Percentiles rank a stretch among this genome's conserved stretches.
phyloP scores from a whole-genome alignment of 2,113 vertebrate genomes.

The Siniperca chuatsi region DNA sequence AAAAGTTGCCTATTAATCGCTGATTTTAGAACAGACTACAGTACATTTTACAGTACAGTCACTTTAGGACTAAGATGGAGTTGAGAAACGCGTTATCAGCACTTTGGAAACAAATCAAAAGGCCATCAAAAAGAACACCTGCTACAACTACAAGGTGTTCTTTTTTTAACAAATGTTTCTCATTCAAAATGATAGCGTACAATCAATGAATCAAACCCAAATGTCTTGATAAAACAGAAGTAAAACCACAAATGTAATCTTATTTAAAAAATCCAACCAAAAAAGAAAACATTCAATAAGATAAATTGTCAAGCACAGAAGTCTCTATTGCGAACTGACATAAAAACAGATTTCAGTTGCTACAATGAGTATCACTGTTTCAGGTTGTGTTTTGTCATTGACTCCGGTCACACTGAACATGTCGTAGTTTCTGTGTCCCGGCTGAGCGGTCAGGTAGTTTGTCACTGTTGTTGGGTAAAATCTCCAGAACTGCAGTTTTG shows the following conservation, averaged over 20 bases:
- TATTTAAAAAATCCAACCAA: not conserved
- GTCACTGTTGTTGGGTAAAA: conserved; percentile 25
- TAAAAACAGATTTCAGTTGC: conserved; percentile 8
- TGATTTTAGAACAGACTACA: not conserved
- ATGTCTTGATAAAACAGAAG: not conserved
- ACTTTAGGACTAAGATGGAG: not conserved
- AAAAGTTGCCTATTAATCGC: not conserved
- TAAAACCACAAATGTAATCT: not conserved
- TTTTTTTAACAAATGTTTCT: conserved; percentile 3
- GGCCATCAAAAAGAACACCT: conserved; percentile 29
- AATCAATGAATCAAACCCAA: conserved; percentile 51
- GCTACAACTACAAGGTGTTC: conserved; percentile 7
- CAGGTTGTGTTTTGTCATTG: not conserved
- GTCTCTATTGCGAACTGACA: not conserved
- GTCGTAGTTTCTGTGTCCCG: not conserved
- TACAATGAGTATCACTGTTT: conserved; percentile 10
- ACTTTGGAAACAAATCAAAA: conserved; percentile 58
- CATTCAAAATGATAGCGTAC: conserved; percentile 52
- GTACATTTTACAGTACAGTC: not conserved
- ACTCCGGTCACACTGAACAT: not conserved
- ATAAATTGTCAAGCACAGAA: conserved; percentile 14
- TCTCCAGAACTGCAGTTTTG: not conserved
- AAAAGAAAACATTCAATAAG: conserved; percentile 33
- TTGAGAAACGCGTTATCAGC: conserved; percentile 30
- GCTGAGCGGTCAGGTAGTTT: conserved; percentile 18